Evolutionary conservation across 1,140 invertebrate species (phyloP).

Genomic region (Neotoxoptera formosana): DNA sequence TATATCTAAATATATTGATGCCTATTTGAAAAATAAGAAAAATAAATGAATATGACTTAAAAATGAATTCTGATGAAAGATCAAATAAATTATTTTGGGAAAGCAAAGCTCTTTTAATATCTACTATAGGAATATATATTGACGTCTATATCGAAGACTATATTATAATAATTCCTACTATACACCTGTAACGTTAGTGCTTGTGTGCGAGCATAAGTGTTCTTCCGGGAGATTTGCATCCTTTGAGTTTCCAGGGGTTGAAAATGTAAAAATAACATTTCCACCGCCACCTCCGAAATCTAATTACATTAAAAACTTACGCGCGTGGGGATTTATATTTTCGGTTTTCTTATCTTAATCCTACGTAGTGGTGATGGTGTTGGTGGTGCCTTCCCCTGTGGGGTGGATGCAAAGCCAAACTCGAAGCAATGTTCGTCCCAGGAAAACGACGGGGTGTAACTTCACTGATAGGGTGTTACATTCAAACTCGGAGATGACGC

Average conservation of each 20-base stretch:
- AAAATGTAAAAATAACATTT: constrained; percentile 33
- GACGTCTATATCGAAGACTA: background rate
- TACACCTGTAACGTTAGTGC: background rate
- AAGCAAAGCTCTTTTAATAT: background rate
- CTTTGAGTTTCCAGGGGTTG: background rate
- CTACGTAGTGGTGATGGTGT: background rate
- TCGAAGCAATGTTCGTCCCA: background rate
- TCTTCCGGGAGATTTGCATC: background rate
- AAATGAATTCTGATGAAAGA: background rate
- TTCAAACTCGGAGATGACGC: constrained; percentile 10
- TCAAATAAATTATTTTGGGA: background rate
- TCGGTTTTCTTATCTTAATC: constrained; percentile 49
- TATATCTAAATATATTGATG: background rate
- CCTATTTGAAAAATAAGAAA: background rate
- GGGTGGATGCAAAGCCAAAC: background rate
- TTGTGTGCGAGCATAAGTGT: background rate
- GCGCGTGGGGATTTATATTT: constrained; percentile 20
- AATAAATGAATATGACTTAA: background rate
- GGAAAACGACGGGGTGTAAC: background rate
- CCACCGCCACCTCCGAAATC: background rate
- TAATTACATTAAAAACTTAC: constrained; percentile 46
- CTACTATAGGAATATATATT: background rate
- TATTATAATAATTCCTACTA: background rate
- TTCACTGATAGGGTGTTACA: constrained; percentile 4
- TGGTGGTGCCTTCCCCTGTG: background rate